Evolutionary conservation across 2,888 invertebrate species (phyloP).

Genomic region (Epiblema foenella): DNA sequence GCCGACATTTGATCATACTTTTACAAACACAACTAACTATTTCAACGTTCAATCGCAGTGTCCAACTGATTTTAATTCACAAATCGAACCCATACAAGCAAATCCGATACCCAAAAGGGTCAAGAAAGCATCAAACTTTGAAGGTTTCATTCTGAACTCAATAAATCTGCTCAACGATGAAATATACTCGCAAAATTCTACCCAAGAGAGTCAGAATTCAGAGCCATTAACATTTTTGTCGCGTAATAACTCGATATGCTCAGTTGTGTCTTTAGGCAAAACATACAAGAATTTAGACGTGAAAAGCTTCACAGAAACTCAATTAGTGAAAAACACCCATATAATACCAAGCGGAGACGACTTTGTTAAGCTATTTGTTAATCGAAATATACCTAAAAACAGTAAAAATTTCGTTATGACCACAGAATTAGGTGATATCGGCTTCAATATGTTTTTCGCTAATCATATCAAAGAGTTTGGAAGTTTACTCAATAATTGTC

Average conservation of each 20-base stretch:
- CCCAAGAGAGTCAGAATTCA: slow-evolving; percentile 48
- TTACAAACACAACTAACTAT: slow-evolving; percentile 5
- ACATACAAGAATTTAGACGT: slow-evolving; percentile 70
- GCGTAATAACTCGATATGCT: slow-evolving; percentile 57
- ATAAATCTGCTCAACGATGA: slow-evolving; percentile 66
- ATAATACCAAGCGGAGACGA: slow-evolving; percentile 59
- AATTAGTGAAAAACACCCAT: slow-evolving; percentile 38
- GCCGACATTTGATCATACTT: neutral
- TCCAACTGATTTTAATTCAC: neutral
- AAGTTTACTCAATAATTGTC: slow-evolving; percentile 45
- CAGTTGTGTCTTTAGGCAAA: slow-evolving; percentile 63
- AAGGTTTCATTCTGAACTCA: slow-evolving; percentile 63
- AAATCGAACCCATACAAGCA: neutral
- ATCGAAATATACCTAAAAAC: slow-evolving; percentile 19
- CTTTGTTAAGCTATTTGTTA: slow-evolving; percentile 59
- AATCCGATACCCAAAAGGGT: slow-evolving; percentile 21
- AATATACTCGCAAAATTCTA: slow-evolving; percentile 47
- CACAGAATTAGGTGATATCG: slow-evolving; percentile 67
- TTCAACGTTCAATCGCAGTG: slow-evolving; percentile 3
- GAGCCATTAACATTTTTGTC: slow-evolving; percentile 47
- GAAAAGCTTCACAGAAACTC: slow-evolving; percentile 59
- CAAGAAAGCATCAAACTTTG: slow-evolving; percentile 47
- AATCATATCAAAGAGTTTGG: slow-evolving; percentile 59
- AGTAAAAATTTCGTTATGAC: slow-evolving; percentile 59
- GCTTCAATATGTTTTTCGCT: slow-evolving; percentile 64